Percentiles rank a stretch among this genome's conserved stretches.
Evolutionary conservation across 2,797 vertebrate genomes (phyloP).

Genomic region (Schizopygopsis malacanthus): DNA sequence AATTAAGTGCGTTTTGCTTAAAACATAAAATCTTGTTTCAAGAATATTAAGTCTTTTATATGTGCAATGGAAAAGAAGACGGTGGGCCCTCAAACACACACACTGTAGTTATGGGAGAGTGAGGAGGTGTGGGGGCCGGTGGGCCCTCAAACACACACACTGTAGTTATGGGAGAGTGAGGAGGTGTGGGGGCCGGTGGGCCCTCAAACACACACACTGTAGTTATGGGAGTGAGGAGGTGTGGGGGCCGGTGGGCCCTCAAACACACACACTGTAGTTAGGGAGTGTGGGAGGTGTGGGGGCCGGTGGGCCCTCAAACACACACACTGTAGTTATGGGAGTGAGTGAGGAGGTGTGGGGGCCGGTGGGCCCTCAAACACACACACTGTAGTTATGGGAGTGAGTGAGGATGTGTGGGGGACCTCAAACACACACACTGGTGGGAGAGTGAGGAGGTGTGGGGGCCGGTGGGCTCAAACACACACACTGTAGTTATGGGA

Average conservation of each 20-base stretch:
- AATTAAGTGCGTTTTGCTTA: not conserved
- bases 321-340: slow-evolving; percentile 57
- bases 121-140: slow-evolving; percentile 68
- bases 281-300: slow-evolving; percentile 31
- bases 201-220: slow-evolving; percentile 37
- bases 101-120: slow-evolving; percentile 58
- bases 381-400: not conserved
- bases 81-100: slow-evolving; percentile 9
- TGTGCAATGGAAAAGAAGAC: not conserved
- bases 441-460: slow-evolving; percentile 14
- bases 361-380: slow-evolving; percentile 41
- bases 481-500: too few relatives aligned
- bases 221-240: slow-evolving; percentile 57
- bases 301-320: slow-evolving; percentile 9
- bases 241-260: slow-evolving; percentile 67
- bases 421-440: slow-evolving; percentile 35
- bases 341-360: slow-evolving; percentile 67
- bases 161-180: slow-evolving; percentile 57
- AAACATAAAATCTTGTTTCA: not conserved
- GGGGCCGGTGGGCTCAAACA: not conserved
- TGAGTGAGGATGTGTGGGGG: slow-evolving; percentile 57
- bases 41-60: not conserved
- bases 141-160: too few relatives aligned
- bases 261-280: too few relatives aligned
- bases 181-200: not conserved